Conservation (phyloP, 2,888 invertebrate species). For the Drosophila nr. perissopoda region DNA sequence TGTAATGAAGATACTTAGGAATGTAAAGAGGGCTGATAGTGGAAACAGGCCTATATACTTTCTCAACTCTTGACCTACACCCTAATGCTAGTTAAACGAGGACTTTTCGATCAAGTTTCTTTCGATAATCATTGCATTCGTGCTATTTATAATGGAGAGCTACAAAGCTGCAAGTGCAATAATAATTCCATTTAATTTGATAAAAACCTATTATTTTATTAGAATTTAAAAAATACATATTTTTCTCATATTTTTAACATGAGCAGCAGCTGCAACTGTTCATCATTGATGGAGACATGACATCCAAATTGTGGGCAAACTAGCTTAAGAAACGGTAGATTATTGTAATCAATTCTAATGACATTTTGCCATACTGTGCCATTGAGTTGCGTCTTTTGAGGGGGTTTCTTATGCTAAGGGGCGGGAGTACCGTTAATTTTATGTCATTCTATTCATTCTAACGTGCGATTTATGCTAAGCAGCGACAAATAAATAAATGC, state of each 20-base stretch:
- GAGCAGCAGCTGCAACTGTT: neutral
- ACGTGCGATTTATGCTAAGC: conserved; percentile 79
- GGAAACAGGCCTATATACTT: neutral
- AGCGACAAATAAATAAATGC: conserved; percentile 75
- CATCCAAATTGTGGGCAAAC: neutral
- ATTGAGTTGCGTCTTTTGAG: conserved; percentile 32
- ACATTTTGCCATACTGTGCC: conserved; percentile 45
- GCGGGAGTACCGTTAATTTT: conserved; percentile 70
- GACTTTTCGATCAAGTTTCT: no score
- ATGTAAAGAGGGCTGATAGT: neutral
- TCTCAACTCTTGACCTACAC: no score
- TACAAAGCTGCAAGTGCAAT: no score
- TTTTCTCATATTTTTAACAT: neutral
- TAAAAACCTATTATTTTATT: no score
- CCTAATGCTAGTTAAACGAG: no score
- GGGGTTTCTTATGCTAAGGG: conserved; percentile 27
- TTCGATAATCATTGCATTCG: no score
- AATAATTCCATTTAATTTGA: no score
- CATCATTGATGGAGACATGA: neutral
- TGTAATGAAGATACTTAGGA: no score
- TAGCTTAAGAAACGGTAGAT: neutral
- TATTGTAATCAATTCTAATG: neutral
- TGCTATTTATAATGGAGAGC: no score
- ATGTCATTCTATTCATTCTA: conserved; percentile 72
- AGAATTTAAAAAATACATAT: neutral